Evolutionary conservation across 2,797 vertebrate species (phyloP).

Genomic region (Corythornis leucogaster): DNA sequence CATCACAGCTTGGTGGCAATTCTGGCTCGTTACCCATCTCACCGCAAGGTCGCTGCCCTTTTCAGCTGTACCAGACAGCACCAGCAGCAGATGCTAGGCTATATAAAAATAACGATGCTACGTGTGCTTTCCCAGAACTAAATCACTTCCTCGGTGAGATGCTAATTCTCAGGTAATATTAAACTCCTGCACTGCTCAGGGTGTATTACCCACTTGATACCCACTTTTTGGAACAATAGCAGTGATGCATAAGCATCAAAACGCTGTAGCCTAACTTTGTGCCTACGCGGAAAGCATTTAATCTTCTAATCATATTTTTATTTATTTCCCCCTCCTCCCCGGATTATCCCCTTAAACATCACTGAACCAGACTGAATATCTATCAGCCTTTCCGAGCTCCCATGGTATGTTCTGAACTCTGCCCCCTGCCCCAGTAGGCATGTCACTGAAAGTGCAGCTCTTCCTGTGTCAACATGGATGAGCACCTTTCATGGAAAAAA

Average conservation of each 20-base stretch:
- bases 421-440: not conserved
- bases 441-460: not conserved
- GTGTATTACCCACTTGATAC: not conserved
- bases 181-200: not conserved
- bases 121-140: not conserved
- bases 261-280: not conserved
- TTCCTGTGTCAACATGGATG: not conserved
- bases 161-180: not conserved
- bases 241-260: not conserved
- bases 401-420: fast-evolving
- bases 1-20: conserved; percentile 15
- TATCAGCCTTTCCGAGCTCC: fast-evolving
- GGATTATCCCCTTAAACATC: not conserved
- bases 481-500: not conserved
- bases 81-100: conserved; percentile 16
- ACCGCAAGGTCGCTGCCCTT: conserved; percentile 81
- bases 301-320: not conserved
- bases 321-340: not conserved
- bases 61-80: not conserved
- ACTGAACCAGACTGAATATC: fast-evolving
- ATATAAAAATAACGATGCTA: not conserved
- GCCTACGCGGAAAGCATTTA: not conserved
- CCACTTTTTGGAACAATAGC: not conserved
- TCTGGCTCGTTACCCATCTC: conserved; percentile 41
- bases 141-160: not conserved